Evolutionary conservation across 2,113 vertebrate genomes (phyloP).

Genomic region (Cnemophilus loriae): DNA sequence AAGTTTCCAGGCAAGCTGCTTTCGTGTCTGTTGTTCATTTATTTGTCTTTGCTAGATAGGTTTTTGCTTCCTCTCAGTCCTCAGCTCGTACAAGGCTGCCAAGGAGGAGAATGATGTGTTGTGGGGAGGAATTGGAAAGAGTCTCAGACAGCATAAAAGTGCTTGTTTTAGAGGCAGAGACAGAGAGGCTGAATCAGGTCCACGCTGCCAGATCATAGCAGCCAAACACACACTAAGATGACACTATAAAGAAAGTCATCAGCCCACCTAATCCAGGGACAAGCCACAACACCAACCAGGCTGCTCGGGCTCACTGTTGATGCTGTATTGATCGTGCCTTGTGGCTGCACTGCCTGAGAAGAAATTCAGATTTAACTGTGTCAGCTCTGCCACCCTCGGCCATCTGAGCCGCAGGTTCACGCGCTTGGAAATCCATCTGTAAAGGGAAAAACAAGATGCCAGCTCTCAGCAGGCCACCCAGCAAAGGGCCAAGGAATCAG

Average conservation of each 20-base stretch:
- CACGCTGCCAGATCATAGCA: background rate
- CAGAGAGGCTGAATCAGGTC: background rate
- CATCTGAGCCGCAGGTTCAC: accelerated
- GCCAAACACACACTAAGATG: background rate
- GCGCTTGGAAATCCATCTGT: accelerated
- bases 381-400: background rate
- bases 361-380: background rate
- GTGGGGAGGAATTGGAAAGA: background rate
- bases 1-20: constrained; percentile 21
- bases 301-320: background rate
- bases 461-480: background rate
- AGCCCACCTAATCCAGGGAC: background rate
- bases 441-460: background rate
- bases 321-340: background rate
- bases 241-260: background rate
- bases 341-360: background rate
- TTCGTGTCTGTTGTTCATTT: background rate
- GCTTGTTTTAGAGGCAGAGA: background rate
- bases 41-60: background rate
- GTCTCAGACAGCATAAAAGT: background rate
- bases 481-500: background rate
- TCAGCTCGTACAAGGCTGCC: background rate
- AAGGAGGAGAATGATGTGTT: background rate
- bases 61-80: background rate
- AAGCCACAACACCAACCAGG: background rate